phyloP scores from a whole-genome alignment of 2,797 vertebrate genomes.

The Sorex maritimensis region DNA sequence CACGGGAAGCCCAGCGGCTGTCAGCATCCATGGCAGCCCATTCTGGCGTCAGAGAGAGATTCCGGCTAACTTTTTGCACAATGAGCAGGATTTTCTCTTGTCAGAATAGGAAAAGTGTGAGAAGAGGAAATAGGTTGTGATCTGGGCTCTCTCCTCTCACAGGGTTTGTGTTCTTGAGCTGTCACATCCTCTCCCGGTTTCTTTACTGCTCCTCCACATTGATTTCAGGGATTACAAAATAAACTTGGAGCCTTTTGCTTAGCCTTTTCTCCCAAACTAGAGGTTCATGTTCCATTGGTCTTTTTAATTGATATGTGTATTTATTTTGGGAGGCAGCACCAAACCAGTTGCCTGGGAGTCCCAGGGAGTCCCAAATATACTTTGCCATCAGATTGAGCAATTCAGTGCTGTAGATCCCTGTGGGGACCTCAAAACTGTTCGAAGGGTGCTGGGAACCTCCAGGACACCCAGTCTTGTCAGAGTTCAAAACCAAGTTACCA shows the following conservation, averaged over 20 bases:
- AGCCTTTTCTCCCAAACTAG: conserved; percentile 1
- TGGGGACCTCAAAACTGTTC: too few species aligned
- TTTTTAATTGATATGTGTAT: too few species aligned
- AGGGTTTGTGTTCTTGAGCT: conserved; percentile 30
- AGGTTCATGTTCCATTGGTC: conserved; percentile 13
- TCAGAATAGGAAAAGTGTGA: neutral
- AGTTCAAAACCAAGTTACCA: too few species aligned
- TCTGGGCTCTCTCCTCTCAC: neutral
- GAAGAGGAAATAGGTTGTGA: conserved; percentile 35
- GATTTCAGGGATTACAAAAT: conserved; percentile 46
- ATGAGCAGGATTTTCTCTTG: neutral
- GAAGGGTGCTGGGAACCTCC: too few species aligned
- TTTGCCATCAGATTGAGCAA: too few species aligned
- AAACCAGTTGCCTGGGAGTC: too few species aligned
- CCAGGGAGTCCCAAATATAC: too few species aligned
- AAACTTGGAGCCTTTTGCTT: conserved; percentile 27
- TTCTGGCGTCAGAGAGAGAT: neutral
- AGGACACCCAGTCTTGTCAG: too few species aligned
- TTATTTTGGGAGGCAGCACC: too few species aligned
- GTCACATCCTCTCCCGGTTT: neutral
- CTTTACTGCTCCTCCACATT: conserved; percentile 41
- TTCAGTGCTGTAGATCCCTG: too few species aligned
- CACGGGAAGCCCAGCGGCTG: neutral
- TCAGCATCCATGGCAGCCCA: neutral
- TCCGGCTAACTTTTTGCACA: neutral